Evolutionary conservation across 2,113 vertebrate genomes (phyloP).

Genomic region (Datnioides undecimradiatus): DNA sequence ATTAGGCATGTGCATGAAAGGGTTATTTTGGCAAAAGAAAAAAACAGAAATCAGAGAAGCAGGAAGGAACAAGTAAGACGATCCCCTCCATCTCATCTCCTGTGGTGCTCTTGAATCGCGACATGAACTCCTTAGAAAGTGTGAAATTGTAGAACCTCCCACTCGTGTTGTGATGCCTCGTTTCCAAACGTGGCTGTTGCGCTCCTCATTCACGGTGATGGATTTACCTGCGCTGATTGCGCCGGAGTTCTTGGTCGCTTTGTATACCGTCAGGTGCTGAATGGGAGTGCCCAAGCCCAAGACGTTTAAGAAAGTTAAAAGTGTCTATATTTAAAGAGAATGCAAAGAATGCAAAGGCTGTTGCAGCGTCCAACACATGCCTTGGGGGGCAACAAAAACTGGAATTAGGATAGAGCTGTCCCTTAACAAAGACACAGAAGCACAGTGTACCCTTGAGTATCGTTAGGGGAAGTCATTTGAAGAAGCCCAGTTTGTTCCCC

Average conservation of each 20-base stretch:
- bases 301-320: constrained; percentile 1
- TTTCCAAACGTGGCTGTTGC: constrained; percentile 3
- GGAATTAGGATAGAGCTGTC: constrained; percentile 46
- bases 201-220: background rate
- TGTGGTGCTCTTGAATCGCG: constrained; percentile 20
- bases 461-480: constrained; percentile 51
- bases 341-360: background rate
- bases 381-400: background rate
- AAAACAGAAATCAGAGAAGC: constrained; percentile 8
- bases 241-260: background rate
- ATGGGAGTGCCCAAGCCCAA: background rate
- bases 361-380: constrained; percentile 1
- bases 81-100: constrained; percentile 8
- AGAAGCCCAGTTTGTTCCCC: constrained; percentile 47
- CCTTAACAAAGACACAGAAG: constrained; percentile 44
- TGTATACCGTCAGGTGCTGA: background rate
- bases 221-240: constrained; percentile 11
- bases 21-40: constrained; percentile 4
- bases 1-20: background rate
- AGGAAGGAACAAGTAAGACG: constrained; percentile 19
- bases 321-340: background rate
- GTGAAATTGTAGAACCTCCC: background rate
- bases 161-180: background rate
- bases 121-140: constrained; percentile 37
- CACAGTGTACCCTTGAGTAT: constrained; percentile 31